phyloP scores from a whole-genome alignment of 2,888 invertebrate species.

The Tetrapedia diversipes region DNA sequence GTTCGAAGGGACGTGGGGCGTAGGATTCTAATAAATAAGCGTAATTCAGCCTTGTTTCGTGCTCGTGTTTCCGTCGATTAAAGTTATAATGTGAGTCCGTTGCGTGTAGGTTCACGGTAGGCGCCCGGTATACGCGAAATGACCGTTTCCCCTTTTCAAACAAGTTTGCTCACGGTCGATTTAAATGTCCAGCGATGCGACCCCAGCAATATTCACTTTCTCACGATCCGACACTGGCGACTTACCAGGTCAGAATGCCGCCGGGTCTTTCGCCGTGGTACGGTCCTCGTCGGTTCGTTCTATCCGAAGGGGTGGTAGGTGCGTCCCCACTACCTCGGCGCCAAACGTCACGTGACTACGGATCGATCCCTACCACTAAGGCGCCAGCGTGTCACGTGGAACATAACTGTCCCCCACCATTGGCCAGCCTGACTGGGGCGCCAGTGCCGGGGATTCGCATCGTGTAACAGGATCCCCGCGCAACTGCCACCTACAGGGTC shows the following conservation, averaged over 20 bases:
- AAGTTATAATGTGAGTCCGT: not conserved
- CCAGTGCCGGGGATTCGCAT: conserved; percentile 72
- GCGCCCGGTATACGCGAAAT: conserved; percentile 16
- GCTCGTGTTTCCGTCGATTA: not conserved
- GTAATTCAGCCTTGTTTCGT: conserved; percentile 57
- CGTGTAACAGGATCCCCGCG: conserved; percentile 75
- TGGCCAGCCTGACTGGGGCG: conserved; percentile 75
- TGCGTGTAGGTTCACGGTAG: conserved; percentile 12
- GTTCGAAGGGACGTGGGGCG: conserved; percentile 19
- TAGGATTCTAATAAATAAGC: conserved; percentile 69
- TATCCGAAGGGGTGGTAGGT: conserved; percentile 55
- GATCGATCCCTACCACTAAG: conserved; percentile 59
- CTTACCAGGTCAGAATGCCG: conserved; percentile 82
- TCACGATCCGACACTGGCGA: conserved; percentile 80
- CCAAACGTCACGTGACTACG: conserved; percentile 57
- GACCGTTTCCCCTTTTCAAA: conserved; percentile 45
- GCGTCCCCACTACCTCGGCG: conserved; percentile 55
- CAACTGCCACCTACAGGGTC: conserved; percentile 38
- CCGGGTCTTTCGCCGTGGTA: conserved; percentile 49
- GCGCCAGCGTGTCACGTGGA: conserved; percentile 68
- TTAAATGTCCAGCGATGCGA: conserved; percentile 67
- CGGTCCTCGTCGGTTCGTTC: conserved; percentile 44
- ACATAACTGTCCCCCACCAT: conserved; percentile 44
- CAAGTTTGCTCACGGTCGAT: conserved; percentile 49
- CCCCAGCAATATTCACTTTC: conserved; percentile 50